A percentile compares a stretch with the other conserved stretches of the same genome.
Conservation (phyloP, 2,797 vertebrate species). For the Darevskia mixta region DNA sequence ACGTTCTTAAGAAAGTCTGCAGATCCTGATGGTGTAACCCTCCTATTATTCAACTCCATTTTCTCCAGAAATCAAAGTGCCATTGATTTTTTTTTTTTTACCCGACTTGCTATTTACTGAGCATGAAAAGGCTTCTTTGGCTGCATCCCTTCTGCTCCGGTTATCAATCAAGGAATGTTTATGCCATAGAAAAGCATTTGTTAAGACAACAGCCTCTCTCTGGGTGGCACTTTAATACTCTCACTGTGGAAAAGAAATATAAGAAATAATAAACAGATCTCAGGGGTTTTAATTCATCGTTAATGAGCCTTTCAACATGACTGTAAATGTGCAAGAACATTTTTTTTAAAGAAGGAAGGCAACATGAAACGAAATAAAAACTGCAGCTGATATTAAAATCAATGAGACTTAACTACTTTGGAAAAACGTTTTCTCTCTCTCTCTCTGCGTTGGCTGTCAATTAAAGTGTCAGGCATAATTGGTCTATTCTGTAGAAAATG, state of each 20-base stretch:
- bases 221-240: slow-evolving; percentile 59
- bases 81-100: slow-evolving; percentile 64
- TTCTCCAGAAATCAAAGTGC: slow-evolving; percentile 44
- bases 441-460: slow-evolving; percentile 64
- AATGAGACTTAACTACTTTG: slow-evolving; percentile 66
- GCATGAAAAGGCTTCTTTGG: slow-evolving; percentile 51
- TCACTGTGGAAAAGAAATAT: slow-evolving; percentile 45
- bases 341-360: neutral
- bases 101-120: slow-evolving; percentile 54
- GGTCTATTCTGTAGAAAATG: slow-evolving; percentile 61
- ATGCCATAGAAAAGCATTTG: slow-evolving; percentile 58
- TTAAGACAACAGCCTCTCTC: slow-evolving; percentile 62
- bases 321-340: neutral
- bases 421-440: slow-evolving; percentile 47
- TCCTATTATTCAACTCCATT: neutral
- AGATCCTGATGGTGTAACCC: neutral
- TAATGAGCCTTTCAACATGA: slow-evolving; percentile 71
- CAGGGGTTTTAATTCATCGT: slow-evolving; percentile 61
- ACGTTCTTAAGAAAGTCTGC: neutral
- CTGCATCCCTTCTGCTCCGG: slow-evolving; percentile 9
- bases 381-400: slow-evolving; percentile 68
- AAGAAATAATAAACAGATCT: neutral
- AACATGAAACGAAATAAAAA: slow-evolving; percentile 59
- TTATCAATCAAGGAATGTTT: slow-evolving; percentile 70
- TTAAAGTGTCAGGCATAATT: slow-evolving; percentile 75